These are phyloP conservation scores for Caradrina clavipalpis DNA, from an alignment of 2,888 invertebrate genomes.

Conservation along the genomic window DNA sequence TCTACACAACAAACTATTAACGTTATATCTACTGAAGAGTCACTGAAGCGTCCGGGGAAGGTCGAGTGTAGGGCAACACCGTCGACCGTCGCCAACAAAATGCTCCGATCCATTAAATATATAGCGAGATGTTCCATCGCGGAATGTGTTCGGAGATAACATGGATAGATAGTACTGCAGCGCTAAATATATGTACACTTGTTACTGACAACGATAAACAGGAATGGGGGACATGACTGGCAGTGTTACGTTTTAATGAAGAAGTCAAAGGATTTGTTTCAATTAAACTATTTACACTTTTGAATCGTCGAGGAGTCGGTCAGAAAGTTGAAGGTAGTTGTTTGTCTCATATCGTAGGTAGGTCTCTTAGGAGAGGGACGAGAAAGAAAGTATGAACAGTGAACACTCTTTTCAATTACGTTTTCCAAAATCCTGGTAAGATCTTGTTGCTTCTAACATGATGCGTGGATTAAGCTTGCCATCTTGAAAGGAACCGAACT, in stretches of 20 bases:
- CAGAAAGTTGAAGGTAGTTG: too few relatives aligned
- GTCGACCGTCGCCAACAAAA: slow-evolving; percentile 55
- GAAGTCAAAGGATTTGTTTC: background rate
- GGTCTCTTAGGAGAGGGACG: too few relatives aligned
- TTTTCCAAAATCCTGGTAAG: too few relatives aligned
- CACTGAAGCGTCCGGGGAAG: slow-evolving; percentile 39
- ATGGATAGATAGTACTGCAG: slow-evolving; percentile 40
- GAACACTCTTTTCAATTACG: too few relatives aligned
- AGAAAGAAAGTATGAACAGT: too few relatives aligned
- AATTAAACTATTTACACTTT: too few relatives aligned
- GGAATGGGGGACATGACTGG: slow-evolving; percentile 1
- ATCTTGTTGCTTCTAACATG: too few relatives aligned
- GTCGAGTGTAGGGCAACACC: slow-evolving; percentile 59
- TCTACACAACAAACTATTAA: slow-evolving; percentile 21
- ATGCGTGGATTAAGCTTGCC: too few relatives aligned
- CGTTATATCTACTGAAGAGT: slow-evolving; percentile 25
- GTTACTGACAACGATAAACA: slow-evolving; percentile 16
- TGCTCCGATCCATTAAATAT: slow-evolving; percentile 48
- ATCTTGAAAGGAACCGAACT: too few relatives aligned
- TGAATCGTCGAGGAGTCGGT: too few relatives aligned
- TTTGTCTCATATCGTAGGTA: too few relatives aligned
- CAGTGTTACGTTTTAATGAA: background rate
- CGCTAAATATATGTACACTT: slow-evolving; percentile 33
- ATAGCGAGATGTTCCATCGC: slow-evolving; percentile 44
- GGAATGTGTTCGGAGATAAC: slow-evolving; percentile 45